These are phyloP conservation scores for Rhingia campestris DNA, from an alignment of 2,888 invertebrate species.

Conservation along the genomic window DNA sequence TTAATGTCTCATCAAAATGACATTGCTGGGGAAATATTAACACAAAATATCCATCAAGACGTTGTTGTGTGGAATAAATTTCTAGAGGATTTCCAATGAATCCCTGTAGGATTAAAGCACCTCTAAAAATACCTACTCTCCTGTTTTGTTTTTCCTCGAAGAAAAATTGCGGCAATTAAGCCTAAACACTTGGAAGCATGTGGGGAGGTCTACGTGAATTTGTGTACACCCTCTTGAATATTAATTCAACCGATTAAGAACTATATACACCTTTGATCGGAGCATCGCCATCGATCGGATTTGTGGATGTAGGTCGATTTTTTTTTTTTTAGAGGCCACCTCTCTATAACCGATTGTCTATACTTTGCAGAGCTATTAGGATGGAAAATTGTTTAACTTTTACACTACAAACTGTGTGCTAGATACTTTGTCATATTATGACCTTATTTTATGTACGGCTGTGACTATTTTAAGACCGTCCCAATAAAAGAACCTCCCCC, in stretches of 20 bases:
- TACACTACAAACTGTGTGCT: neutral
- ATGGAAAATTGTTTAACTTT: conserved; percentile 41
- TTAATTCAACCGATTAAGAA: conserved; percentile 40
- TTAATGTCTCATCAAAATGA: conserved; percentile 52
- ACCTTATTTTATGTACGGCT: neutral
- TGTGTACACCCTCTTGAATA: conserved; percentile 34
- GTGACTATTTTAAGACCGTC: neutral
- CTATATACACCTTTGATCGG: conserved; percentile 16
- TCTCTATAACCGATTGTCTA: conserved; percentile 25
- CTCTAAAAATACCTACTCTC: conserved; percentile 2
- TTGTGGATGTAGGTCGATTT: neutral
- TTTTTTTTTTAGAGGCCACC: conserved; percentile 22
- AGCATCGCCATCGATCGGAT: conserved; percentile 6
- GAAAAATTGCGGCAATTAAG: conserved; percentile 41
- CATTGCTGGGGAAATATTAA: conserved; percentile 18
- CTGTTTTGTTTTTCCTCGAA: neutral
- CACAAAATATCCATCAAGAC: conserved; percentile 17
- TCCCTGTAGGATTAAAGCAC: conserved; percentile 15
- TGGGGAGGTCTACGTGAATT: conserved; percentile 26
- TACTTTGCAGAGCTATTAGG: conserved; percentile 25
- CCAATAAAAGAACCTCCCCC: neutral
- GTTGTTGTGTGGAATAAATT: no score
- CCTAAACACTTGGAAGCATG: conserved; percentile 19
- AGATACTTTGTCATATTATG: neutral
- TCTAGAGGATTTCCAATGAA: neutral